These are phyloP conservation scores for Drosophila equinoxialis DNA, from an alignment of 1,140 invertebrate species.

Conservation along the genomic window DNA sequence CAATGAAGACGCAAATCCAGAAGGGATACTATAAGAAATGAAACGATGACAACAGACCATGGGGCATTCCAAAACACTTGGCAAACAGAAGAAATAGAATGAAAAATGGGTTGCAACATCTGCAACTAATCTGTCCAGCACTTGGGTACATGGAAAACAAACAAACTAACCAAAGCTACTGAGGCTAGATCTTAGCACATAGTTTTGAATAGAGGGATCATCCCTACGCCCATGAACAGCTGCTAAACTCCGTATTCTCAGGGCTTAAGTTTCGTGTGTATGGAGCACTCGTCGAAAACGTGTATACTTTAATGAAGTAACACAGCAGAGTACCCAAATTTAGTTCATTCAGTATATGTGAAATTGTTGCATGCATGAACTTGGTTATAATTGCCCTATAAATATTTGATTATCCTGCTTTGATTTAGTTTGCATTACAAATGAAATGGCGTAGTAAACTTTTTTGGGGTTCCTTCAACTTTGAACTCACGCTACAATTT, in stretches of 20 bases:
- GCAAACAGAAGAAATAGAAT: too few species aligned
- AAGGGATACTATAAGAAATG: too few species aligned
- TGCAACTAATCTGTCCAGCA: too few species aligned
- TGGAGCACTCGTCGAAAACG: not conserved
- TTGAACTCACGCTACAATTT: slow-evolving; percentile 34
- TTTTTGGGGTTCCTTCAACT: slow-evolving; percentile 40
- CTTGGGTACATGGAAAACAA: too few species aligned
- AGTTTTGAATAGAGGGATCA: not conserved
- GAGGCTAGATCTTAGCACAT: too few species aligned
- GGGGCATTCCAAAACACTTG: too few species aligned
- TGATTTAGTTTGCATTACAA: slow-evolving; percentile 35
- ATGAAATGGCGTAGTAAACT: not conserved
- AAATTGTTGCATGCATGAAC: slow-evolving; percentile 12
- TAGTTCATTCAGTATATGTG: not conserved
- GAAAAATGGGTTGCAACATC: too few species aligned
- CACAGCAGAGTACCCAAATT: not conserved
- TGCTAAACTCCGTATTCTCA: not conserved
- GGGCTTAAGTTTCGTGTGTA: not conserved
- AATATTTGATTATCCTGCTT: slow-evolving; percentile 54
- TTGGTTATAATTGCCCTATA: slow-evolving; percentile 56
- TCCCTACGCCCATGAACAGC: not conserved
- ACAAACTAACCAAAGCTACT: too few species aligned
- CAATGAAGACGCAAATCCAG: too few species aligned
- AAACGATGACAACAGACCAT: too few species aligned
- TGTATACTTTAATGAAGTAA: not conserved